Evolutionary conservation across 2,888 invertebrate genomes (phyloP).

Genomic region (Apeira syringaria): DNA sequence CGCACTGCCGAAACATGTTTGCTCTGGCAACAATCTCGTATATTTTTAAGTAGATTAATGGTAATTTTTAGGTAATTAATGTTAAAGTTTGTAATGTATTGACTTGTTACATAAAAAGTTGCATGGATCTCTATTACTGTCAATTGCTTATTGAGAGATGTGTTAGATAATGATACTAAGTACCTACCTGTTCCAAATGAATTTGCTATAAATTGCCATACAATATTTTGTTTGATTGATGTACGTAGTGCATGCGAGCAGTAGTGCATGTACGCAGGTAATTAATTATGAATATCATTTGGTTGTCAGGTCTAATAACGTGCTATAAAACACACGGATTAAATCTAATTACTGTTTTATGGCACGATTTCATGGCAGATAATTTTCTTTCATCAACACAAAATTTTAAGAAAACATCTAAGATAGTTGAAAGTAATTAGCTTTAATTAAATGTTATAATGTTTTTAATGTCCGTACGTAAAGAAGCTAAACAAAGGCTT

Average conservation of each 20-base stretch:
- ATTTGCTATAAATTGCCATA: conserved; percentile 6
- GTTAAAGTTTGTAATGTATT: conserved; percentile 2
- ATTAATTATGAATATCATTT: conserved; percentile 5
- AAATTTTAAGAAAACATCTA: background rate
- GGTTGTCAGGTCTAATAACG: conserved; percentile 1
- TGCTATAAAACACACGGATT: conserved; percentile 6
- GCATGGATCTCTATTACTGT: background rate
- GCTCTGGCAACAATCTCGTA: conserved; percentile 11
- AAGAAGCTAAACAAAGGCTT: no score
- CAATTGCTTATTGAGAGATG: background rate
- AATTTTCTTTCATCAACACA: background rate
- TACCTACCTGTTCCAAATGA: conserved; percentile 1
- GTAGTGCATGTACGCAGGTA: no score
- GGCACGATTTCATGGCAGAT: background rate
- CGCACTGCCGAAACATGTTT: conserved; percentile 25
- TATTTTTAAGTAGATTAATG: conserved; percentile 4
- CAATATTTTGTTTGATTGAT: background rate
- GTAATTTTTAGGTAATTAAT: conserved; percentile 9
- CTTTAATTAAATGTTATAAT: no score
- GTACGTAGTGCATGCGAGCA: no score
- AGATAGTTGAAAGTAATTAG: no score
- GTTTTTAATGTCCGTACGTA: no score
- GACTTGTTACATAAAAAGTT: conserved; percentile 15
- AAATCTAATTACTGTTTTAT: conserved; percentile 6
- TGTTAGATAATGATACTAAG: conserved; percentile 6